Evolutionary conservation across 2,797 vertebrate genomes (phyloP), one percentile per base, ranked within the genome.

Genomic region (Hydrocynus forskahlii): DNA sequence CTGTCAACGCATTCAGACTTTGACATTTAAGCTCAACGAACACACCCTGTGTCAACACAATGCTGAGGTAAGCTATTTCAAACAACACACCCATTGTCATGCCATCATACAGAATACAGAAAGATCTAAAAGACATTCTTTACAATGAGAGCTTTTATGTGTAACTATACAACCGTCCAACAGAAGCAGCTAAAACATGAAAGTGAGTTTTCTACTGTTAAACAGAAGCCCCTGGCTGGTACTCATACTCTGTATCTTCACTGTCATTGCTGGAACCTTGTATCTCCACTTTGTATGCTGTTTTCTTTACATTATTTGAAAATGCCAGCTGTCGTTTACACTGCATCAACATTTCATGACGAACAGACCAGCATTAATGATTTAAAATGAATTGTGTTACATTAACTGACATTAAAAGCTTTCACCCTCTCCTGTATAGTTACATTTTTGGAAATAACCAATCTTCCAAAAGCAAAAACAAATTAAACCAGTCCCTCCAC

Each of bases 21-120:
- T 68, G 23, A 55, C 55, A 77, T 83, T 75, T 68, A 21, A 38
- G 50, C 59, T 75, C n/a, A 63, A 66, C 63, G 62, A 81, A 83
- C 80, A 83, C 80, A 75, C 75, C 69, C 63, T 78, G 40, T 71
- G 67, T 77, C 76, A 83, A 83, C 35, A 60, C 54, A 77, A n/a
- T 19, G 23, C n/a, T 38, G 45, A 79, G 21, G 5, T 29, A 50
- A 81, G 76, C 81, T 17, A 52, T 79, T 81, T 25, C 23, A 68
- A 25, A 78, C 62, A 62, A 69, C 81, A 85, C 76, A 80, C 81
- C 81, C 75, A 80, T 87, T 82, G 54, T 67, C 25, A 75, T 75
- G 48, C 25, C 43, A 59, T 59, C 17, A 55, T 35, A 68, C 6
- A 50, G 66, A 43, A 55, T 35, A 73, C 29, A 83, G 8, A 23